Evolutionary conservation across 1,140 invertebrate genomes (phyloP), one percentile per base, ranked within the genome.

Genomic region (Drosophila melanica): DNA sequence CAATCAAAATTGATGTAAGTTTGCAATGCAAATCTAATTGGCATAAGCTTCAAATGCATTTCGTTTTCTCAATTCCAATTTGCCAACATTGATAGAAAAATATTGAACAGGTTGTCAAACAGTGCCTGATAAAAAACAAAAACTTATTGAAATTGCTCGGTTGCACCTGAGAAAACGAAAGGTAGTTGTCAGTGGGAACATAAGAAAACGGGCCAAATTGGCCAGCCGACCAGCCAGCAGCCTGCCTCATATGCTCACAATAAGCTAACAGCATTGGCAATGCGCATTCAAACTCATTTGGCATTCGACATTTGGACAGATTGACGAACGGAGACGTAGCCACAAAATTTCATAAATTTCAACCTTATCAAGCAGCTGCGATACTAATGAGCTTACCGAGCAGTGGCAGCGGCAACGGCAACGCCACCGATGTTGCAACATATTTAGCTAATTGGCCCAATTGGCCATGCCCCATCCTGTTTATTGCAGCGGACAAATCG

Each of bases 401-500:
- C 57, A 45, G 35, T 55, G 80, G 80, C 76, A 71, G 63, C 62
- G 80, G 79, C 79, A 62, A 75, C 68, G 63, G 50, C 64, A 66
- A 64, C 64, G 79, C 68, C 73, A 27, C 5, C 27, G 27, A 27
- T 12, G n/a, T 37, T 37, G 39, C 41, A 53, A 23, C 57, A 27
- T 35, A 14, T 42, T 7, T 42, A 4, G 5, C 41, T 62, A 54
- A 69, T 63, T 69, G 12, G n/a, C n/a, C 48, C 60, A 35, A 39
- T 6, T 44, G 60, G 48, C 41, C n/a, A 10, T 54, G 18, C 18
- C 37, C n/a, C 20, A 16, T 54, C 27, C 6, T 45, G 1, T 48
- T 1, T 48, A 35, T 20, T 77, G 30, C 53, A 92, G 90, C 86
- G 0, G 90, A 92, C 53, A 92, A 91, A 60, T 89, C 90, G 20